Conservation (phyloP, 2,113 vertebrate species). For the Cynocephalus volans region DNA sequence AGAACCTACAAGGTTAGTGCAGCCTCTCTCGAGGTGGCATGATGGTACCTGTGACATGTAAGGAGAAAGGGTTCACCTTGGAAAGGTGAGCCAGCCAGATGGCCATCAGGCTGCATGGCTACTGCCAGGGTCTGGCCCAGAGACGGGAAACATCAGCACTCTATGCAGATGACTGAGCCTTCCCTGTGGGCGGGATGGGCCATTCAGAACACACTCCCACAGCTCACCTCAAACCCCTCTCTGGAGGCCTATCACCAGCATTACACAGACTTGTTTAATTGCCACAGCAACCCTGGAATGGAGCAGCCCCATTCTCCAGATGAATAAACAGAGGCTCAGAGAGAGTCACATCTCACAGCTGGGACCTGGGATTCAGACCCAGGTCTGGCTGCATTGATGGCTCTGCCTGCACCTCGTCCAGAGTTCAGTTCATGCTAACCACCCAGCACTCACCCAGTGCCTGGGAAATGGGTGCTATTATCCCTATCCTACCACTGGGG, state of each 20-base stretch:
- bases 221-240: fast-evolving
- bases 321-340: neutral
- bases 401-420: neutral
- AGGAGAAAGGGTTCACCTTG: constrained; percentile 69
- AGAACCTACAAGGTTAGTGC: fast-evolving
- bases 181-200: neutral
- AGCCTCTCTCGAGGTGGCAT: neutral
- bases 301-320: neutral
- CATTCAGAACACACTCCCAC: neutral
- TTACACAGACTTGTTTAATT: neutral
- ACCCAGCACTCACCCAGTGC: neutral
- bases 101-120: neutral
- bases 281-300: neutral
- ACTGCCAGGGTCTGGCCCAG: neutral
- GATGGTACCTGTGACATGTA: constrained; percentile 73
- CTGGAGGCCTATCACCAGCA: neutral
- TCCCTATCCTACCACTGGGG: neutral
- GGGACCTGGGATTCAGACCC: too few species aligned
- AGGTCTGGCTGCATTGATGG: too few species aligned
- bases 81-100: constrained; percentile 79
- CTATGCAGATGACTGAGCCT: constrained; percentile 59
- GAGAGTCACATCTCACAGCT: neutral
- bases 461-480: fast-evolving
- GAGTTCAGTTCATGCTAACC: neutral
- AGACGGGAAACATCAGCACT: too few species aligned